phyloP scores from a whole-genome alignment of 2,797 vertebrate species.

The Falco cherrug region DNA sequence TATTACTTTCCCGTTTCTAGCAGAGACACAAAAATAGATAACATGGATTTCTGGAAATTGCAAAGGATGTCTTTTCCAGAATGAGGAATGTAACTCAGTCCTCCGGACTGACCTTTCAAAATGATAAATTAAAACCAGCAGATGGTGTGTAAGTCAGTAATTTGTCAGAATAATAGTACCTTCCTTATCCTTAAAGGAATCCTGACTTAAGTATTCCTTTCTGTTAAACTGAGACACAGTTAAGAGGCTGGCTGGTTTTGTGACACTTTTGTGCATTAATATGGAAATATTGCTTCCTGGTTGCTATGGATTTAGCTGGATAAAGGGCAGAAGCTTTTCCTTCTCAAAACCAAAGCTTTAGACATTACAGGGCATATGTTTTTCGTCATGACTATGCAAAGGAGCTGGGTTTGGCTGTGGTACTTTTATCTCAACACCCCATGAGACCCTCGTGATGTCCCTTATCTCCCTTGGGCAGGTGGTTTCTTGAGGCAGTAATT shows the following conservation, averaged over 20 bases:
- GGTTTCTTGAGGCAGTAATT: neutral
- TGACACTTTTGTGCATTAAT: neutral
- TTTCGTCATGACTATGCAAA: neutral
- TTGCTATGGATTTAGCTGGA: neutral
- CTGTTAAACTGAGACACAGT: neutral
- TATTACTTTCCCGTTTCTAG: neutral
- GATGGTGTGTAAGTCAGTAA: neutral
- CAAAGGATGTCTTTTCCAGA: neutral
- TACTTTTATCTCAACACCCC: conserved; percentile 43
- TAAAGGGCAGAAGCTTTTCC: neutral
- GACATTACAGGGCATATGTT: neutral
- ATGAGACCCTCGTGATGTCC: neutral
- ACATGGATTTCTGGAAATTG: neutral
- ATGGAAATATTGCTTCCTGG: neutral
- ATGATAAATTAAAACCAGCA: neutral
- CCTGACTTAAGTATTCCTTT: neutral
- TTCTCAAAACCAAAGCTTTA: neutral
- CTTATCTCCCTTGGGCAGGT: conserved; percentile 44
- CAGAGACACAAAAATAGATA: neutral
- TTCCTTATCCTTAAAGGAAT: neutral
- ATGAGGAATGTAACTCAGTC: neutral
- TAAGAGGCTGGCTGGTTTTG: neutral
- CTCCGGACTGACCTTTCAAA: neutral
- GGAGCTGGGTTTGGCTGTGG: neutral
- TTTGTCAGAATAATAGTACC: neutral